Conservation (phyloP, 1,140 invertebrate species). For the Drosophila cardini region DNA sequence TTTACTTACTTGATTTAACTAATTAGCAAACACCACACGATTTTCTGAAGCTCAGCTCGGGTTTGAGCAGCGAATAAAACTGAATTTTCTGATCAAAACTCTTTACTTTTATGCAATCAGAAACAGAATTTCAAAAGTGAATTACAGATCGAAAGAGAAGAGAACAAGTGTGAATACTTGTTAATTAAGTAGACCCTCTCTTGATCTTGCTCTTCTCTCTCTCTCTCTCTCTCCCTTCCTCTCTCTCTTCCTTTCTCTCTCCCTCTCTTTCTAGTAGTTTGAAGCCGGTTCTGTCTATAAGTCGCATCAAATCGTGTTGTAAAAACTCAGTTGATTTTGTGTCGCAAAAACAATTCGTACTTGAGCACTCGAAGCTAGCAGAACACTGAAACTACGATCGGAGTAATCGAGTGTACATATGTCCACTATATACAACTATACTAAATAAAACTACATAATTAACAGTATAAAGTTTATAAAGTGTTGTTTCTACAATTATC, state of each 20-base stretch:
- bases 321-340: slow-evolving; percentile 19
- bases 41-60: neutral
- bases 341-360: neutral
- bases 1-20: neutral
- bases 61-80: neutral
- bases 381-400: too few relatives aligned
- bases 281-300: slow-evolving; percentile 32
- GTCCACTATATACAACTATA: slow-evolving; percentile 16
- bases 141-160: neutral
- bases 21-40: neutral
- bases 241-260: neutral
- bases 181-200: neutral
- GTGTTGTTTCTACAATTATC: too few relatives aligned
- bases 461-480: neutral
- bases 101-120: slow-evolving; percentile 11
- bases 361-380: neutral
- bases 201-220: neutral
- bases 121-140: neutral
- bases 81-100: neutral
- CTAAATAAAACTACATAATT: slow-evolving; percentile 11
- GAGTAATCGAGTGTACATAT: slow-evolving; percentile 12
- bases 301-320: neutral
- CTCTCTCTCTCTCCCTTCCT: neutral
- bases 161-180: neutral
- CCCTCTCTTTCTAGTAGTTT: neutral